Evolutionary conservation across 2,113 vertebrate species (phyloP).

Genomic region (Alexandromys fortis): DNA sequence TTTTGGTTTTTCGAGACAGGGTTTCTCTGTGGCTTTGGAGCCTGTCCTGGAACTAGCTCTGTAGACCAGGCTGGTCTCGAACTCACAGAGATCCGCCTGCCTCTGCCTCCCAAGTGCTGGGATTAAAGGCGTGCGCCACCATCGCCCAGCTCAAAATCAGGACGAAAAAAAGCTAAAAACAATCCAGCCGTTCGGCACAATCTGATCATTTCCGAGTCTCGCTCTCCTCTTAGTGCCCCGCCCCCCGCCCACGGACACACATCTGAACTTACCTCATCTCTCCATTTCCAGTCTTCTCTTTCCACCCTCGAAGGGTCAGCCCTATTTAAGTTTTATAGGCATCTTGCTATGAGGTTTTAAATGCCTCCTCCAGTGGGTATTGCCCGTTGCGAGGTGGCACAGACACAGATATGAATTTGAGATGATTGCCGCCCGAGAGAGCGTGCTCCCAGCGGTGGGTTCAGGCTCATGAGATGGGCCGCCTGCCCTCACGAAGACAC

Average conservation of each 20-base stretch:
- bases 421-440: background rate
- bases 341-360: background rate
- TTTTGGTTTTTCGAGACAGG: too few species aligned
- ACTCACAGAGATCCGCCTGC: too few species aligned
- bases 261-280: background rate
- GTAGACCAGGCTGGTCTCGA: too few species aligned
- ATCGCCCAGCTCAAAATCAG: too few species aligned
- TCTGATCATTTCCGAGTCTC: background rate
- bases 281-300: background rate
- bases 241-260: background rate
- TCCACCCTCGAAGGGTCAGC: background rate
- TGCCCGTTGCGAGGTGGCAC: background rate
- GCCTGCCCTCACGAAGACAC: background rate
- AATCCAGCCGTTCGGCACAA: background rate
- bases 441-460: accelerated
- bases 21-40: too few species aligned
- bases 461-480: too few species aligned
- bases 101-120: too few species aligned
- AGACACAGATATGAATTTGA: background rate
- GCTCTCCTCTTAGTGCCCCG: background rate
- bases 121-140: too few species aligned
- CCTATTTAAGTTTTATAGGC: background rate
- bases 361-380: background rate
- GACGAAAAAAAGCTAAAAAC: background rate
- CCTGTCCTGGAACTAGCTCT: too few species aligned